A percentile compares a stretch with the other conserved stretches of the same genome.
Conservation (phyloP, 2,797 vertebrate species). For the Xenops minutus region DNA sequence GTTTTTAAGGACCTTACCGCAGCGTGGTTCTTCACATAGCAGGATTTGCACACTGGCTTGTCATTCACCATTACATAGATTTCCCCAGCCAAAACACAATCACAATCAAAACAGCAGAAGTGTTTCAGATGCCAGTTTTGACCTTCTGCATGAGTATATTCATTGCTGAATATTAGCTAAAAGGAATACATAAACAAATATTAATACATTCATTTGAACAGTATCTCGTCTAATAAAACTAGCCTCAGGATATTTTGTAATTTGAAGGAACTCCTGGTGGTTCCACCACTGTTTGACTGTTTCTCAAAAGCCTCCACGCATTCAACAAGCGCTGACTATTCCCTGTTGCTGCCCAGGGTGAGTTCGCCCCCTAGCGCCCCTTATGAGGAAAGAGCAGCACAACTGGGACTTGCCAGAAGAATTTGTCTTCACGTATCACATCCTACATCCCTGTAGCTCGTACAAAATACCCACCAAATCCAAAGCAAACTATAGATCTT, state of each 20-base stretch:
- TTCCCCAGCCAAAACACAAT: constrained; percentile 92
- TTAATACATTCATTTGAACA: not conserved
- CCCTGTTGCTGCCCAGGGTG: not conserved
- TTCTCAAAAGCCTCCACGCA: not conserved
- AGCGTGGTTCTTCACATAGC: constrained; percentile 93
- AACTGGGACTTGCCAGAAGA: rapidly evolving
- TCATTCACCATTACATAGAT: constrained; percentile 93
- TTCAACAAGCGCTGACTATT: not conserved
- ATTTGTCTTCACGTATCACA: rapidly evolving
- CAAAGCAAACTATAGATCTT: not conserved
- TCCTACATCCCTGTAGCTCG: rapidly evolving
- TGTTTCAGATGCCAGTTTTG: constrained; percentile 99
- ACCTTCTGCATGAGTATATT: constrained; percentile 95
- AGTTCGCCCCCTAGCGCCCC: not conserved
- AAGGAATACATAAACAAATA: not conserved
- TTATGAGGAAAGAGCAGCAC: not conserved
- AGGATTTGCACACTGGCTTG: constrained; percentile 91
- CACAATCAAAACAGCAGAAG: constrained; percentile 98
- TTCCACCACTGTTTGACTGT: not conserved
- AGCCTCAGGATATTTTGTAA: not conserved
- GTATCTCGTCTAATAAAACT: not conserved
- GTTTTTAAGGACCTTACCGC: constrained; percentile 78
- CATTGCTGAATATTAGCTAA: constrained; percentile 96
- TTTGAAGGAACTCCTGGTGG: not conserved
- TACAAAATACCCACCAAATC: not conserved